Percentiles rank a stretch among this genome's conserved stretches.
Conservation (phyloP, 2,888 invertebrate genomes). For the Drosophila tanythrix region DNA sequence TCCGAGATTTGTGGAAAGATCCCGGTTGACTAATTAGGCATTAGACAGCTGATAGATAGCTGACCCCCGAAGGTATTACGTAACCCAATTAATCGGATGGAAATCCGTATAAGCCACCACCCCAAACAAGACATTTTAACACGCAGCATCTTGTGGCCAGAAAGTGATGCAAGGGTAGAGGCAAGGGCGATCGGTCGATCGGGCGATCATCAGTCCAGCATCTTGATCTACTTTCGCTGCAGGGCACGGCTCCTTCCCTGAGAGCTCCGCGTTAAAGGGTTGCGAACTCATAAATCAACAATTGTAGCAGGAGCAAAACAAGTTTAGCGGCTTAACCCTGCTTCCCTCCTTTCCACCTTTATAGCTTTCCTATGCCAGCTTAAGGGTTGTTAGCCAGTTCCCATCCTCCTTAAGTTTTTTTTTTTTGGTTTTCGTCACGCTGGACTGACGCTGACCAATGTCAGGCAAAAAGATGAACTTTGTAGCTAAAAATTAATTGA, state of each 20-base stretch:
- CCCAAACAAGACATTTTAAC: constrained; percentile 47
- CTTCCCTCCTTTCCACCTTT: constrained; percentile 13
- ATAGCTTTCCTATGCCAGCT: background rate
- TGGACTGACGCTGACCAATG: constrained; percentile 50
- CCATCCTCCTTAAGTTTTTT: background rate
- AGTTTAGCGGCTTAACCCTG: constrained; percentile 66
- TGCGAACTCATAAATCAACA: constrained; percentile 68
- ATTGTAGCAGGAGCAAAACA: constrained; percentile 45
- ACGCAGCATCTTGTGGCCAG: constrained; percentile 66
- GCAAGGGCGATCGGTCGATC: background rate
- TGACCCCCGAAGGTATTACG: background rate
- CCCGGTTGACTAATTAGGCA: constrained; percentile 41
- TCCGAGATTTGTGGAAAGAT: constrained; percentile 4
- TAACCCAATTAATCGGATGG: constrained; percentile 53
- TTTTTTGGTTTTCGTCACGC: constrained; percentile 34
- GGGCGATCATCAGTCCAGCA: constrained; percentile 4
- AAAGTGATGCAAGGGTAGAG: background rate
- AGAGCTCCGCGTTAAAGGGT: constrained; percentile 47
- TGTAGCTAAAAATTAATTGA: constrained; percentile 66
- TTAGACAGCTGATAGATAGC: constrained; percentile 50
- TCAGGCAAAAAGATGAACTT: constrained; percentile 61
- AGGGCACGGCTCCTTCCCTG: constrained; percentile 6
- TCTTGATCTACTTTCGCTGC: constrained; percentile 16
- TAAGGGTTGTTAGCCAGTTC: constrained; percentile 47
- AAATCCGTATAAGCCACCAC: constrained; percentile 54